Percentiles rank a stretch among this genome's conserved stretches.
Evolutionary conservation across 1,140 invertebrate species (phyloP).

Genomic region (Marisa cornuarietis): DNA sequence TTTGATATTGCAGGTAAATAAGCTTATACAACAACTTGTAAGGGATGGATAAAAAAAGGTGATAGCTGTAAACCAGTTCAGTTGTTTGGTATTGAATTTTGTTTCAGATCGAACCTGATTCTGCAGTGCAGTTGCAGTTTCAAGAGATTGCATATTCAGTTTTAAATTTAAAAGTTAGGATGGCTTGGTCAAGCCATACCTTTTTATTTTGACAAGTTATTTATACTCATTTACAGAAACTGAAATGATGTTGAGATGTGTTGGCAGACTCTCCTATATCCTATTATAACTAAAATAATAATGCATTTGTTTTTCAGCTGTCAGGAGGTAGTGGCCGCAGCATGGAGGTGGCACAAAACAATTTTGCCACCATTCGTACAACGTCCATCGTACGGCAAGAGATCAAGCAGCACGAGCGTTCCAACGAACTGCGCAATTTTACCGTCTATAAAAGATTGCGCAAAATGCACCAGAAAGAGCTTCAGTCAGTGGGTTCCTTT

Average conservation of each 20-base stretch:
- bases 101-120: no score
- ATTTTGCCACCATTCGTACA: constrained; percentile 98
- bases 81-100: no score
- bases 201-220: no score
- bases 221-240: no score
- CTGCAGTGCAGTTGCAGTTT: no score
- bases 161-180: no score
- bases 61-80: no score
- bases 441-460: constrained; percentile 98
- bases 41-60: no score
- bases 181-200: no score
- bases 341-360: constrained; percentile 65
- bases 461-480: constrained; percentile 94
- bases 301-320: constrained; percentile 37
- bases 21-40: no score
- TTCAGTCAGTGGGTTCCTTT: constrained; percentile 70
- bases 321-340: constrained; percentile 43
- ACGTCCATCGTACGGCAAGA: constrained; percentile 98
- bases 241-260: background rate
- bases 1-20: no score
- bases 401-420: constrained; percentile 98
- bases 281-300: background rate
- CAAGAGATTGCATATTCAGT: no score
- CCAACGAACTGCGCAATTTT: constrained; percentile 98
- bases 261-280: background rate